These are phyloP conservation scores for Clusia tigrina DNA, from an alignment of 2,888 invertebrate genomes.

Conservation along the genomic window DNA sequence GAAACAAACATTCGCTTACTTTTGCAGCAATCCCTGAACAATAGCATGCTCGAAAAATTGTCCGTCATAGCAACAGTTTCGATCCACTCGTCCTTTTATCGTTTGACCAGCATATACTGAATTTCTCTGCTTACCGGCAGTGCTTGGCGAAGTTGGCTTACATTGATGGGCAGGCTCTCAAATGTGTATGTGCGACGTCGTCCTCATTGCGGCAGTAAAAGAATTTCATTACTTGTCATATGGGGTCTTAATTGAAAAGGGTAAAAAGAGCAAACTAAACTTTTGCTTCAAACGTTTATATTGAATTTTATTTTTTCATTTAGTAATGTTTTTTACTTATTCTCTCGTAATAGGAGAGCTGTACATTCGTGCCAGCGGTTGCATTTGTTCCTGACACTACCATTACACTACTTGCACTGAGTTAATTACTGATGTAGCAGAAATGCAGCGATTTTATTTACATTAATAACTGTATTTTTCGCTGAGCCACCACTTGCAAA, in stretches of 20 bases:
- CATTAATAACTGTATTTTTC: neutral
- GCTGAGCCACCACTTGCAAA: neutral
- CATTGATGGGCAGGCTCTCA: neutral
- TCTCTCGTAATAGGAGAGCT: no score
- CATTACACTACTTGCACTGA: no score
- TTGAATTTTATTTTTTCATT: neutral
- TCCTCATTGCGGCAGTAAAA: slow-evolving; percentile 9
- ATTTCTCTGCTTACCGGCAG: neutral
- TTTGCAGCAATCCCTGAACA: neutral
- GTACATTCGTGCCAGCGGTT: no score
- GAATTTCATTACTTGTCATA: slow-evolving; percentile 32
- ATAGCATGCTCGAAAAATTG: neutral
- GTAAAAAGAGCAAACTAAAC: slow-evolving; percentile 13
- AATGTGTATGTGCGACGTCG: neutral
- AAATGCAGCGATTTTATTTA: neutral
- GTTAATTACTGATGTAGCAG: neutral
- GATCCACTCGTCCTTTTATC: neutral
- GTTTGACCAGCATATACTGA: neutral
- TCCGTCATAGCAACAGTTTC: neutral
- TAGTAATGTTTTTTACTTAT: neutral
- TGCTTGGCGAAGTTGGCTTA: slow-evolving; percentile 14
- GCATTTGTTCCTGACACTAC: no score
- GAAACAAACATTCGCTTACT: no score
- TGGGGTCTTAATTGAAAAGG: slow-evolving; percentile 32
- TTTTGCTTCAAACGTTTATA: neutral